Evolutionary conservation across 2,113 vertebrate genomes (phyloP).

Genomic region (Actinemys pallida): DNA sequence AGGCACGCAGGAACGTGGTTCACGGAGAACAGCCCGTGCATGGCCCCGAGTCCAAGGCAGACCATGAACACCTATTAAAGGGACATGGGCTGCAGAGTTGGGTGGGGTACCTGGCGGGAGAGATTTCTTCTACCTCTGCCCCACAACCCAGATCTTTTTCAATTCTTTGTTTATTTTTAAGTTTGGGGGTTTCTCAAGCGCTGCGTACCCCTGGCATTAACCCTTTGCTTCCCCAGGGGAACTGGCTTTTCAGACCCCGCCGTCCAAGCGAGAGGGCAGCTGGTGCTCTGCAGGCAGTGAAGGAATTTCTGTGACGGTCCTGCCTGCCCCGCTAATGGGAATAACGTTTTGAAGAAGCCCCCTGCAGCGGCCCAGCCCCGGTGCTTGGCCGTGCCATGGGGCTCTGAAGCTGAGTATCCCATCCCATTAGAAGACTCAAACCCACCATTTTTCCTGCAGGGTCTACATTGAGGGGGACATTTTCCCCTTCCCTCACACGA

Average conservation of each 20-base stretch:
- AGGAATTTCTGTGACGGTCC: neutral
- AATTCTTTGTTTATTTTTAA: neutral
- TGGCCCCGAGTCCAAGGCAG: neutral
- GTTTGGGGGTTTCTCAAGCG: neutral
- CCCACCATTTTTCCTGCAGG: neutral
- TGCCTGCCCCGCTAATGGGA: neutral
- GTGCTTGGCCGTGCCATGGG: neutral
- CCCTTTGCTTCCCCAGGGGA: neutral
- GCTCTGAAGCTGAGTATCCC: neutral
- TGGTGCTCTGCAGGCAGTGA: neutral
- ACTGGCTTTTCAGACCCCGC: neutral
- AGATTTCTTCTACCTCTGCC: neutral
- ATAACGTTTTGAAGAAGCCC: neutral
- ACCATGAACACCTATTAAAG: neutral
- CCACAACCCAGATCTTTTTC: neutral
- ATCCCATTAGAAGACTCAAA: neutral
- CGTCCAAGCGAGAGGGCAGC: neutral
- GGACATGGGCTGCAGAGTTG: neutral
- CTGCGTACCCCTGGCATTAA: neutral
- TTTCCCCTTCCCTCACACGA: neutral
- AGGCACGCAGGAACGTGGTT: neutral
- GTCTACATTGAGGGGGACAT: neutral
- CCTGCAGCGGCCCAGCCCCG: neutral
- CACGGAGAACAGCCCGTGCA: neutral
- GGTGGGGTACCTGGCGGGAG: neutral